A percentile compares a stretch with the other conserved stretches of the same genome.
phyloP scores from a whole-genome alignment of 2,797 vertebrate genomes.

The Vipera latastei region DNA sequence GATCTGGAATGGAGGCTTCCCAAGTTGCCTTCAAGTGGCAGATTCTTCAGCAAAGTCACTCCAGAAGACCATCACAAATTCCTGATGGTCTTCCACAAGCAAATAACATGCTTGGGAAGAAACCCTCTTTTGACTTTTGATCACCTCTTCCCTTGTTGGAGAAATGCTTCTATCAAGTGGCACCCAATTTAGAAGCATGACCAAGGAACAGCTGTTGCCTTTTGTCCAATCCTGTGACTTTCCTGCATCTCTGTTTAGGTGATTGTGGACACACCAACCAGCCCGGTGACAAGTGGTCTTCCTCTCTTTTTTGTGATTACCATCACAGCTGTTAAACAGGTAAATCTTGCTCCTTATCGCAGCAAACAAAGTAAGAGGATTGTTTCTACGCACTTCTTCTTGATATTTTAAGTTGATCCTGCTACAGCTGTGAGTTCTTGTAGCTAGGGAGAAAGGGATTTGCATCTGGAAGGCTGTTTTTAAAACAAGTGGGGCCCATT shows the following conservation, averaged over 20 bases:
- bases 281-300: slow-evolving; percentile 96
- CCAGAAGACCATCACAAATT: not conserved
- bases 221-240: not conserved
- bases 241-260: slow-evolving; percentile 73
- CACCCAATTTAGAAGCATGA: not conserved
- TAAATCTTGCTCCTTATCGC: slow-evolving; percentile 48
- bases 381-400: not conserved
- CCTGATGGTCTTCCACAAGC: not conserved
- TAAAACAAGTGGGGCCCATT: not conserved
- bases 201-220: not conserved
- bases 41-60: not conserved
- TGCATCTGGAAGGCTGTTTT: not conserved
- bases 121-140: not conserved
- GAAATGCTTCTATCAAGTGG: not conserved
- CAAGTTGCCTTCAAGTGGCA: not conserved
- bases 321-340: slow-evolving; percentile 98
- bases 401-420: not conserved
- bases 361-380: not conserved
- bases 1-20: not conserved
- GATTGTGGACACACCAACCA: slow-evolving; percentile 98
- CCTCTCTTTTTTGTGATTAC: slow-evolving; percentile 98
- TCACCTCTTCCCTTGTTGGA: not conserved
- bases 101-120: not conserved
- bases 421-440: not conserved
- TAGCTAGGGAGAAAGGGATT: not conserved